These are phyloP conservation scores for Cheilosia grossa DNA, from an alignment of 2,888 invertebrate genomes.

Conservation along the genomic window DNA sequence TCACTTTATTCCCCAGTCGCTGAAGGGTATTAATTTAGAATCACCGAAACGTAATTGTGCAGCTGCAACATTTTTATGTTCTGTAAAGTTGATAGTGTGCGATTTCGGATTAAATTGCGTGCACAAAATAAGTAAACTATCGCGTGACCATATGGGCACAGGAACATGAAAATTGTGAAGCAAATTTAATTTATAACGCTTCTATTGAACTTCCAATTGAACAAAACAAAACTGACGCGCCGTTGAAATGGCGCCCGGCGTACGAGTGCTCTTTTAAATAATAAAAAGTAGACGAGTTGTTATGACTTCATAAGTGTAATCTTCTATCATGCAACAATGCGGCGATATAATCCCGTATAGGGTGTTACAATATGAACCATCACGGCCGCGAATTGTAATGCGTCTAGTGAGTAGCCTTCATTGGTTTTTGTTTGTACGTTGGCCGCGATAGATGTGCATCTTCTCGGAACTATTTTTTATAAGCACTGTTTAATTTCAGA, in stretches of 20 bases:
- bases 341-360: too few relatives aligned
- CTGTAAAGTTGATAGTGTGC: background rate
- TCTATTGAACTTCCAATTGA: background rate
- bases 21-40: background rate
- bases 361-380: too few relatives aligned
- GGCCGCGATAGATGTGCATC: too few relatives aligned
- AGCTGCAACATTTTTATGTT: slow-evolving; percentile 16
- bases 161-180: background rate
- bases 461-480: too few relatives aligned
- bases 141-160: slow-evolving; percentile 8
- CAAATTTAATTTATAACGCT: background rate
- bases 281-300: background rate
- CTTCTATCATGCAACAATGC: too few relatives aligned
- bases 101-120: background rate
- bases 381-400: too few relatives aligned
- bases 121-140: background rate
- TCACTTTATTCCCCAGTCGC: background rate
- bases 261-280: background rate
- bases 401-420: too few relatives aligned
- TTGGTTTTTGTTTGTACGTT: too few relatives aligned
- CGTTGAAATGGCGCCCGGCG: background rate
- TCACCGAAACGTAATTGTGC: background rate
- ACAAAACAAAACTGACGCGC: background rate
- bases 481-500: too few relatives aligned
- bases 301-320: too few relatives aligned